Evolutionary conservation across 2,113 vertebrate genomes (phyloP).

Genomic region (Xenopus tropicalis): DNA sequence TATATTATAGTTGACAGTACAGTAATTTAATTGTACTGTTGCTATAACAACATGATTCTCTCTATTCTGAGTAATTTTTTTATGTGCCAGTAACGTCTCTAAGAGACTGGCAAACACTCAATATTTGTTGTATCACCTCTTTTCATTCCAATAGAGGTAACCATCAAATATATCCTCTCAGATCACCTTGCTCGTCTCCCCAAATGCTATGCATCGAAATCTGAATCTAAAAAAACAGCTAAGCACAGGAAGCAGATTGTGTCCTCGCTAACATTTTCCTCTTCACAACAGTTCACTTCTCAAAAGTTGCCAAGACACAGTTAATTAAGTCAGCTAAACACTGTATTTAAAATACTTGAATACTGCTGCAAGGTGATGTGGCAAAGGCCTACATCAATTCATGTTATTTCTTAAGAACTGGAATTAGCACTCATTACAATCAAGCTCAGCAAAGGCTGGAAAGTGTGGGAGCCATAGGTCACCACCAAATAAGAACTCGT

Average conservation of each 20-base stretch:
- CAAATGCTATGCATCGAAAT: neutral
- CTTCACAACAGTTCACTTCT: neutral
- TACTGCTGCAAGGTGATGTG: too few species aligned
- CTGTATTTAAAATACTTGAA: neutral
- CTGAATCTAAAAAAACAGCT: neutral
- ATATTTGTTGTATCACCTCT: constrained; percentile 59
- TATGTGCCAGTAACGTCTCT: constrained; percentile 74
- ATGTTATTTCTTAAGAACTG: too few species aligned
- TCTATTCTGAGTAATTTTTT: constrained; percentile 84
- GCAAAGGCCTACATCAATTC: too few species aligned
- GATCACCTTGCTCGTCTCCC: neutral
- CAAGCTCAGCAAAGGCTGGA: too few species aligned
- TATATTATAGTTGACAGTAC: constrained; percentile 84
- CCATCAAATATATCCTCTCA: neutral
- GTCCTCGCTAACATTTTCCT: neutral
- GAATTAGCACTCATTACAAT: too few species aligned
- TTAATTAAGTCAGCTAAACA: neutral
- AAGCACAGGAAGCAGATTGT: neutral
- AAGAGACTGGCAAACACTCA: constrained; percentile 56
- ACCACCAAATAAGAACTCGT: too few species aligned
- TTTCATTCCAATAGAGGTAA: constrained; percentile 46
- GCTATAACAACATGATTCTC: constrained; percentile 81
- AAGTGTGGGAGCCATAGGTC: too few species aligned
- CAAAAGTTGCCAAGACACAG: neutral
- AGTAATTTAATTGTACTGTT: constrained; percentile 86